Conservation (phyloP, 2,797 vertebrate species). For the Mormyrops boulengeri region DNA sequence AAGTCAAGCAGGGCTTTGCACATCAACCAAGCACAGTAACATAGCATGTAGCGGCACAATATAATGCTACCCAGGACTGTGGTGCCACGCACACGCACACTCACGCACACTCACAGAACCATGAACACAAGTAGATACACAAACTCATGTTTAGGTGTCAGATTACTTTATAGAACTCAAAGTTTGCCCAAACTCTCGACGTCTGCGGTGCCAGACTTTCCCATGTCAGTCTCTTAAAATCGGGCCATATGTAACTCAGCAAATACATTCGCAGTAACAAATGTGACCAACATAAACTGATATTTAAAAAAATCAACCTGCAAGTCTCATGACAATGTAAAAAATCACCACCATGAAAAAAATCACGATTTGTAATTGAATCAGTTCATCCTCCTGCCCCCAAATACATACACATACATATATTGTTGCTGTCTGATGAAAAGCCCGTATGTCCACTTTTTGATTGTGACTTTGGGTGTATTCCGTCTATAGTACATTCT, state of each 20-base stretch:
- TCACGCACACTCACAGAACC: neutral
- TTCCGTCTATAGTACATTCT: neutral
- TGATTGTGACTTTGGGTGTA: neutral
- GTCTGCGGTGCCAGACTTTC: neutral
- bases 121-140: neutral
- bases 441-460: neutral
- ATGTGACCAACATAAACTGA: neutral
- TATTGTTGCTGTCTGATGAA: neutral
- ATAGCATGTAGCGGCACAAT: neutral
- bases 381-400: neutral
- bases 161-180: neutral
- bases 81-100: neutral
- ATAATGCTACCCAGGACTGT: neutral
- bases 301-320: neutral
- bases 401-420: neutral
- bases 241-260: neutral
- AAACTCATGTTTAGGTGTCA: neutral
- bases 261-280: neutral
- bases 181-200: neutral
- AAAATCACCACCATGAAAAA: neutral
- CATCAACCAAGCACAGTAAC: neutral
- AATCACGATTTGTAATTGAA: neutral
- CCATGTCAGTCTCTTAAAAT: neutral
- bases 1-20: neutral
- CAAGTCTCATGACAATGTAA: neutral